Base-by-base conservation (phyloP, 2,888 invertebrate genomes). In the Panopea generosa region DNA sequence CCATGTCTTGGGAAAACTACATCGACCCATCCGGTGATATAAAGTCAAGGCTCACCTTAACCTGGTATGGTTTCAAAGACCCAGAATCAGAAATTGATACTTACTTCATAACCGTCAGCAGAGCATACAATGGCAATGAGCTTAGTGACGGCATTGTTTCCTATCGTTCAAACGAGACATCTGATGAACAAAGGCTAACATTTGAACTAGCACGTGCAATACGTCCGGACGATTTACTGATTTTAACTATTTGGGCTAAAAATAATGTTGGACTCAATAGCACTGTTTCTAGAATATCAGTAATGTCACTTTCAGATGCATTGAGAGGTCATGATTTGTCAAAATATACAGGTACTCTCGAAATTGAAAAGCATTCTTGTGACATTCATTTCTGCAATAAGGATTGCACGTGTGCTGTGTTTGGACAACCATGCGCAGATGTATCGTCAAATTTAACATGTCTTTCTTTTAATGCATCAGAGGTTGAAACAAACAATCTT, bases 1-100 rank as follows among this genome's bases (percentile, higher is more conserved):
- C 71, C 29, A 33, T 81, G 43, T 38, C 56, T 11, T 83, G 80
- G 80, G 33, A n/a, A 18, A 60, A 60, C 26, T 38, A 50, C 9
- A 40, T 24, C 3, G 40, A 49, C 43, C 9, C 26, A 1, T n/a
- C 7, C 6, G 33, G 33, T 7, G 6, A 11, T 33, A 33, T 33
- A 33, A 4, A 33, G 11, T 55, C 62, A 16, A 53, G 43, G 24
- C 18, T 81, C 1, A 59, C 74, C 33, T 40, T 83, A 22, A 66
- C 62, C 16, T 84, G 84, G 84, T 75, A 68, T 69, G 84, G 83
- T 11, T 84, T 84, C 27, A 33, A 63, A 4, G 84, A 84, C 26
- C 62, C 66, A 1, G 79, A 84, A 52, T 84, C 84, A 0, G 72
- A 55, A 16, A 77, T 84, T 20, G 57, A 61, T 2, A 33, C 16